Conservation (phyloP, 2,888 invertebrate genomes). For the Mamestra brassicae region DNA sequence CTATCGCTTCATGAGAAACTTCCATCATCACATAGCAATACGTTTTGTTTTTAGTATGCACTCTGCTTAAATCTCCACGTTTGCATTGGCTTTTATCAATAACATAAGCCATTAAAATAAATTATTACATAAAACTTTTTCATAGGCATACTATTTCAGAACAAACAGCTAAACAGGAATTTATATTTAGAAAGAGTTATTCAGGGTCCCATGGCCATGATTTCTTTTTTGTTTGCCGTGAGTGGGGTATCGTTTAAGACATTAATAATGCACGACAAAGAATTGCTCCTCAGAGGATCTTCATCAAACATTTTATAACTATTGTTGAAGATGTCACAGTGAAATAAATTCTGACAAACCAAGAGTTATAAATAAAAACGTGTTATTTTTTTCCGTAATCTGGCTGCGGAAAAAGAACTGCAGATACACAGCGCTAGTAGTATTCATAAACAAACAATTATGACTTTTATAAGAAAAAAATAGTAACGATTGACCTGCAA, state of each 20-base stretch:
- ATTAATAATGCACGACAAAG: conserved; percentile 39
- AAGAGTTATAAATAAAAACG: no score
- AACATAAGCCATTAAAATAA: neutral
- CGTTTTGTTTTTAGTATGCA: no score
- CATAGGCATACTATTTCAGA: neutral
- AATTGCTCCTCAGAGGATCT: conserved; percentile 25
- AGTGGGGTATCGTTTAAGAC: conserved; percentile 18
- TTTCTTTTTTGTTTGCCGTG: conserved; percentile 9
- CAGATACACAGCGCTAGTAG: no score
- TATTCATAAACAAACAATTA: no score
- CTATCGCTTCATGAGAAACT: no score
- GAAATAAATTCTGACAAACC: conserved; percentile 6
- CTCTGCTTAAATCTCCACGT: no score
- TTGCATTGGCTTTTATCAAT: no score
- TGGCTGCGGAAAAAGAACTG: no score
- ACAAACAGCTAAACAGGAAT: neutral
- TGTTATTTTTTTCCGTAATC: no score
- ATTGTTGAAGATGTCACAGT: neutral
- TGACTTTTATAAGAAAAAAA: no score
- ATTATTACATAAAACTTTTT: neutral
- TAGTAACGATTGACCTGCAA: no score
- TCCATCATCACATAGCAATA: no score
- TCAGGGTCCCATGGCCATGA: neutral
- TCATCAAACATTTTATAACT: conserved; percentile 18
- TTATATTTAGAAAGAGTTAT: neutral